phyloP scores from a whole-genome alignment of 2,797 vertebrate species.

The Scyliorhinus canicula region DNA sequence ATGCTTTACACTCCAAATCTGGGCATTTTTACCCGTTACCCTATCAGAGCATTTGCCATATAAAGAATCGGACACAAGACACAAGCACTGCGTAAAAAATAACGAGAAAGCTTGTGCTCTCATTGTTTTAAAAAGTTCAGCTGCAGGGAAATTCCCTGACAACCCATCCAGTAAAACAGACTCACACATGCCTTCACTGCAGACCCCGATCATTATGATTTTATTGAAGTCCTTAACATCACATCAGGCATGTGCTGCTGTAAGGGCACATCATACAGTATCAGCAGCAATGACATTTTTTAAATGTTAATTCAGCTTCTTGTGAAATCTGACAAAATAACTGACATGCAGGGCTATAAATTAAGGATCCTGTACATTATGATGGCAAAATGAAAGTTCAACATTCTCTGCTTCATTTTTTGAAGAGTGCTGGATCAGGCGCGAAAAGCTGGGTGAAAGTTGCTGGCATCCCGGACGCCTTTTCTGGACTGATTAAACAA shows the following conservation, averaged over 20 bases:
- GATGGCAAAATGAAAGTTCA: not conserved
- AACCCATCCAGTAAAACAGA: not conserved
- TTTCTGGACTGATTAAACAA: no score
- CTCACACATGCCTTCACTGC: not conserved
- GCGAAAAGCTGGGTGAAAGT: no score
- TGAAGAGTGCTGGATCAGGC: not conserved
- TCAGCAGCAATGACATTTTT: not conserved
- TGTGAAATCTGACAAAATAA: not conserved
- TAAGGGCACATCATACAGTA: not conserved
- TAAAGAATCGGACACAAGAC: not conserved
- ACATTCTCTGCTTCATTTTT: not conserved
- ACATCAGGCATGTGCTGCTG: not conserved
- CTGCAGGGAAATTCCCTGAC: not conserved
- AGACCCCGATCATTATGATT: not conserved
- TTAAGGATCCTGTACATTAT: not conserved
- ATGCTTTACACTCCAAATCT: not conserved
- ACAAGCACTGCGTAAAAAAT: not conserved
- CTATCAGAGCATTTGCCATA: not conserved
- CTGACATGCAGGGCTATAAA: not conserved
- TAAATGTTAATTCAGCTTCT: not conserved
- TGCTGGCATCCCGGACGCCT: no score
- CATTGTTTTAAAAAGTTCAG: not conserved
- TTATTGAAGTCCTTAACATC: not conserved
- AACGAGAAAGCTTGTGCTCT: not conserved
- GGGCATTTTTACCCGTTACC: not conserved